Evolutionary conservation across 2,797 vertebrate genomes (phyloP), one percentile per base, ranked within the genome.

Genomic region (Urocyon cinereoargenteus): DNA sequence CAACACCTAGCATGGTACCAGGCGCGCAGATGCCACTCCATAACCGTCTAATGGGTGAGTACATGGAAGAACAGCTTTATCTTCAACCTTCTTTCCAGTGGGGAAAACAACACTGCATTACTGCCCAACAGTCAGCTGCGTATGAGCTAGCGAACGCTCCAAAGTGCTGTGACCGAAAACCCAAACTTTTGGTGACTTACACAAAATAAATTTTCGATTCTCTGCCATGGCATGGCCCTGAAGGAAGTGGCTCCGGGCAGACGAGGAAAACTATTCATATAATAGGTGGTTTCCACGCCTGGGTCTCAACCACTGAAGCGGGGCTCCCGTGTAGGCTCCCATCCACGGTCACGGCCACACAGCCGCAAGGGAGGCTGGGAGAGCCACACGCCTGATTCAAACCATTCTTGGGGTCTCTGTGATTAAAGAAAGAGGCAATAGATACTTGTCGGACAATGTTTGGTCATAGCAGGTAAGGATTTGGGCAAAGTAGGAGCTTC

Each of bases 81-180:
- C 75, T 62, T 40, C 8, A 45, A 36, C 28, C 49, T 45, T 45
- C 61, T 59, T n/a, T n/a, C 31, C 7, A 34, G n/a, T 15, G n/a
- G 36, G n/a, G 64, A 53, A 66, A 84, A 21, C 51, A 40, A 64
- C 34, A 22, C 21, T 21, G 16, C 19, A 10, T 28, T 24, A 9
- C 40, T 4, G 5, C 18, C 9, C 24, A 18, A 12, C 0, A 26
- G 36, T 45, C 6, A 11, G 84, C 16, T 53, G 12, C 2, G 1
- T 64, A 13, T 57, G 26, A 36, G 28, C 26, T 15, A 55, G 34
- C 7, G 9, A 61, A 8, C 9, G 13, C 24, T 11, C 55, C 26
- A 24, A 45, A 26, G 5, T 18, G 34, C 75, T 28, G 8, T 26
- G 21, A 31, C n/a, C 34, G 51, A 75, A 40, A 57, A 40, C 19